Percentiles rank a stretch among this genome's conserved stretches.
Evolutionary conservation across 2,113 vertebrate genomes (phyloP).

Genomic region (Cryptotis parvus): DNA sequence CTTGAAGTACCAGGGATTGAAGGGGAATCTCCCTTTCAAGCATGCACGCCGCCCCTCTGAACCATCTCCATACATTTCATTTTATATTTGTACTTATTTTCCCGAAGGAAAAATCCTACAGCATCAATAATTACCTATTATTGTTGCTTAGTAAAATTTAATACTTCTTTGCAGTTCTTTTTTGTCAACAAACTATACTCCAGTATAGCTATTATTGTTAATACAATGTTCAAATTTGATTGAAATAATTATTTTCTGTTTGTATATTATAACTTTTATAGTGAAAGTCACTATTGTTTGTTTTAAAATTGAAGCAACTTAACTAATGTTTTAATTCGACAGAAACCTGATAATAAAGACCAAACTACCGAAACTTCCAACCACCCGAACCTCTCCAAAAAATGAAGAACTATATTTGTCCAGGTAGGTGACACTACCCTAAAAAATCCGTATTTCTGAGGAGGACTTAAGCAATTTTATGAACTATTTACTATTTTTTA

Average conservation of each 20-base stretch:
- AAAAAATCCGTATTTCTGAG: conserved; percentile 22
- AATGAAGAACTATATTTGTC: not conserved
- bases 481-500: not conserved
- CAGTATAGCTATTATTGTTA: not conserved
- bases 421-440: not conserved
- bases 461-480: conserved; percentile 39
- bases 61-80: not conserved
- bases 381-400: not conserved
- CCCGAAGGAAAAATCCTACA: not conserved
- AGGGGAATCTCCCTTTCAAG: conserved; percentile 1
- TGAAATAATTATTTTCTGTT: conserved; percentile 52
- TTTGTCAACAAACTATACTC: conserved; percentile 7
- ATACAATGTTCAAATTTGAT: conserved; percentile 43
- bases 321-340: conserved; percentile 45
- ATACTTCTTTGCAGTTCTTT: conserved; percentile 42
- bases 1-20: not conserved
- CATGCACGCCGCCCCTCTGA: not conserved
- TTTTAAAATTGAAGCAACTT: conserved; percentile 50
- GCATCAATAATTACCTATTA: conserved; percentile 41
- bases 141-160: not conserved
- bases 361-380: conserved; percentile 7
- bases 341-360: conserved; percentile 55
- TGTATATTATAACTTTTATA: conserved; percentile 38
- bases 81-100: conserved; percentile 38
- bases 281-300: not conserved